Evolutionary conservation across 92 coral and sea anemone genomes (phyloP).

Genomic region (Epizoanthus fatuus): DNA sequence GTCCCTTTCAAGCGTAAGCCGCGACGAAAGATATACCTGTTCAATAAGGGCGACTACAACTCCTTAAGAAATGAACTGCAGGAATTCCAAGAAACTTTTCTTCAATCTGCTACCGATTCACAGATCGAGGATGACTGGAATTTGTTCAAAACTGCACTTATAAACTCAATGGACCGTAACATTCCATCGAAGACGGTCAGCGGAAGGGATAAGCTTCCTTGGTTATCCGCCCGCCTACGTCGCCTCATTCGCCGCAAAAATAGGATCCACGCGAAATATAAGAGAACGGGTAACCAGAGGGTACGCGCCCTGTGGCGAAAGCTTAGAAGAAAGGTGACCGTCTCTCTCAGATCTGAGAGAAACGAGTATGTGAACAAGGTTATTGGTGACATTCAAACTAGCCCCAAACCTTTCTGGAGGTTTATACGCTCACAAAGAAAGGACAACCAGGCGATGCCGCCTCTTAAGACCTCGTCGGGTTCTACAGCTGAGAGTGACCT

Average conservation of each 20-base stretch:
- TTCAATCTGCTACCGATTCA: not conserved
- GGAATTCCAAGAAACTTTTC: not conserved
- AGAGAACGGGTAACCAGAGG: conserved; percentile 1
- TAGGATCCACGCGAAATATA: not conserved
- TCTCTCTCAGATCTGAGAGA: not conserved
- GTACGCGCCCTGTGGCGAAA: not conserved
- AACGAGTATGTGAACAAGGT: not conserved
- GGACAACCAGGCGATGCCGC: not conserved
- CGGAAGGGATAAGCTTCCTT: conserved; percentile 3
- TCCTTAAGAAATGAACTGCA: not conserved
- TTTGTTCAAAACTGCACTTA: not conserved
- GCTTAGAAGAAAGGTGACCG: not conserved
- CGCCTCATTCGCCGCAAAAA: not conserved
- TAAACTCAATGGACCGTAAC: not conserved
- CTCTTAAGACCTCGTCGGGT: not conserved
- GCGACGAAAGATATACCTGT: not conserved
- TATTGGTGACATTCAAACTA: not conserved
- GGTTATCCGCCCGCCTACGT: not conserved
- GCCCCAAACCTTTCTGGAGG: not conserved
- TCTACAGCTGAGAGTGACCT: conserved; percentile 1
- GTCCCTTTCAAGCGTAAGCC: not conserved
- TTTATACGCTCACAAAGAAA: not conserved
- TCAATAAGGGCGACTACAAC: not conserved
- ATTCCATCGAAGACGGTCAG: not conserved
- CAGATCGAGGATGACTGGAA: conserved; percentile 2